Evolutionary conservation across 2,888 invertebrate species (phyloP), one percentile per base, ranked within the genome.

Genomic region (Linyphia triangularis): DNA sequence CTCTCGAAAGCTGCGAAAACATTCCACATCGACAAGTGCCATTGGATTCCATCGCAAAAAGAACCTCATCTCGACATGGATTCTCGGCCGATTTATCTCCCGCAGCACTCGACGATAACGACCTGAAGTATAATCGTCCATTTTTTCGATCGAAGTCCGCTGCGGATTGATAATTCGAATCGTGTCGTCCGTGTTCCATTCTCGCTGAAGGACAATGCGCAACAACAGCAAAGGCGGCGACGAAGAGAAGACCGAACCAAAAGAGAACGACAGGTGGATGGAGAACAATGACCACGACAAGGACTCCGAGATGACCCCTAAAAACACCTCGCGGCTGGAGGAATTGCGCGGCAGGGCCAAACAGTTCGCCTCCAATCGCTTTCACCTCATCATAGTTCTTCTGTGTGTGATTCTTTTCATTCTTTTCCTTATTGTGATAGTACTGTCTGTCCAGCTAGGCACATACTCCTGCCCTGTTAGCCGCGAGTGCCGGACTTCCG

Each of bases 381-480:
- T 72, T 57, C 73, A 90, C 37, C 59, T 81, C 40, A 85, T 90
- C 57, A 88, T 90, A n/a, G 30, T 81, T 1, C 30, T 90, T 10
- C 61, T 90, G 1, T 84, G 84, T 59, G 57, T 91, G 1, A 26
- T 93, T 24, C 90, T 93, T 63, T 91, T 94, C 43, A 77, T 94
- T 43, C 92, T 94, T 70, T 90, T 94, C 26, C 91, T 94, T 65
- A 92, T 93, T 40, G 92, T 94, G 65, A 91, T 94, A 79, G 92
- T 93, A 16, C 91, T 94, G 91, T 92, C 92, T 13, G 92, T 93
- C 19, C 91, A 93, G 19, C 94, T 94, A 93, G 94, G 94, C 6
- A 91, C 91, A n/a, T 91, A 93, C 65, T 93, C 93, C 1, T 93
- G 93, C 90, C 91, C 92, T 82, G 91, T 92, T 72, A 93, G 92